A percentile compares a stretch with the other conserved stretches of the same genome.
Evolutionary conservation across 1,140 invertebrate species (phyloP).

Genomic region (Stegodyphus mimosarum): DNA sequence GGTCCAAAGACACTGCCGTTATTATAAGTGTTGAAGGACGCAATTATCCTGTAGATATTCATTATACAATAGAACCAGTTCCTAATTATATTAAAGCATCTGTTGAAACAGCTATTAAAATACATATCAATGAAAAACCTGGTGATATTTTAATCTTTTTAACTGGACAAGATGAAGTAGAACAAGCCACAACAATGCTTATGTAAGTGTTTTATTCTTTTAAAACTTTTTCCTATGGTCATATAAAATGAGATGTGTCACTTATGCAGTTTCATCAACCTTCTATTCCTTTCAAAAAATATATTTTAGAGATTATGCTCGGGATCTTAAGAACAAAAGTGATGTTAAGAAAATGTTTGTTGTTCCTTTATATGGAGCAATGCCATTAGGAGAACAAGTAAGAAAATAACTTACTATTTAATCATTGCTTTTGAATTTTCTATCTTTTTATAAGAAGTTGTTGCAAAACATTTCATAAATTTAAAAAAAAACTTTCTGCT

Average conservation of each 20-base stretch:
- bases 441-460: no score
- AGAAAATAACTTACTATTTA: background rate
- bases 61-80: slow-evolving; percentile 86
- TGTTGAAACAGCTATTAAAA: slow-evolving; percentile 88
- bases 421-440: slow-evolving; percentile 2
- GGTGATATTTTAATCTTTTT: slow-evolving; percentile 95
- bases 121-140: slow-evolving; percentile 82
- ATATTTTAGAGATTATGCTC: slow-evolving; percentile 61
- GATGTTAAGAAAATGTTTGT: slow-evolving; percentile 79
- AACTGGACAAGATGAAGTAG: slow-evolving; percentile 94
- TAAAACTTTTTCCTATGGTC: background rate
- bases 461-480: no score
- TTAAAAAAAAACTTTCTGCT: no score
- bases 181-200: slow-evolving; percentile 77
- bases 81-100: slow-evolving; percentile 90
- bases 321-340: slow-evolving; percentile 60
- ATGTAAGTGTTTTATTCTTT: slow-evolving; percentile 61
- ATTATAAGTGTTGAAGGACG: slow-evolving; percentile 91
- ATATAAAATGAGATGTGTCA: background rate
- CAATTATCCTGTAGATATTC: slow-evolving; percentile 87
- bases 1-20: slow-evolving; percentile 77
- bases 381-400: slow-evolving; percentile 78
- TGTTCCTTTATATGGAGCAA: slow-evolving; percentile 92
- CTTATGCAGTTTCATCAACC: background rate
- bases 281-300: no score